phyloP scores from a whole-genome alignment of 2,113 vertebrate genomes.

The Phocoena phocoena region DNA sequence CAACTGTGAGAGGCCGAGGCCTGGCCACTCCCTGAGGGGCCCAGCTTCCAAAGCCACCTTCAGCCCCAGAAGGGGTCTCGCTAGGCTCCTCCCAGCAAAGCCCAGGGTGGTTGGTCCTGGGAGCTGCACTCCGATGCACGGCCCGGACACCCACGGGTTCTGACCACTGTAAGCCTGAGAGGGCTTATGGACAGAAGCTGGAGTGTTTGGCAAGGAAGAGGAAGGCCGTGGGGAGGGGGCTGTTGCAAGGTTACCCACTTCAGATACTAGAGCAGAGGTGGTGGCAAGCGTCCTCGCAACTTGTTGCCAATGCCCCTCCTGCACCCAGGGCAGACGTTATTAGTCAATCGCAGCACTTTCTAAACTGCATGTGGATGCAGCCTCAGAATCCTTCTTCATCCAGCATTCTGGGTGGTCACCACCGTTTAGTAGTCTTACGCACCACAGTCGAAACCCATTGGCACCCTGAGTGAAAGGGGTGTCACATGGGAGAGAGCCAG shows the following conservation, averaged over 20 bases:
- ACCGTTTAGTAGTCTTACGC: fast-evolving
- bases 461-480: not conserved
- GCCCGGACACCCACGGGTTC: not conserved
- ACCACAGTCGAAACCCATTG: fast-evolving
- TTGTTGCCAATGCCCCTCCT: fast-evolving
- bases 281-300: not conserved
- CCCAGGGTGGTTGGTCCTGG: not conserved
- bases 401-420: not conserved
- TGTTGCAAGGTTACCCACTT: too few species aligned
- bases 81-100: not conserved
- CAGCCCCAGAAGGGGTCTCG: not conserved
- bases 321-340: not conserved
- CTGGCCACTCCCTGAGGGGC: not conserved
- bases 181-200: not conserved
- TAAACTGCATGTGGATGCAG: fast-evolving
- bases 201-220: not conserved
- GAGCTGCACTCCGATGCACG: not conserved
- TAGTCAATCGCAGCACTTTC: fast-evolving
- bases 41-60: not conserved
- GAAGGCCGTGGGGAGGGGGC: not conserved
- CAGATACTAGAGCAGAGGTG: not conserved
- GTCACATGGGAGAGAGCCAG: not conserved
- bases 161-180: not conserved
- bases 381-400: not conserved
- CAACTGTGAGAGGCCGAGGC: not conserved